These are phyloP conservation scores for Selenia dentaria DNA, from an alignment of 2,888 invertebrate species.

Conservation along the genomic window DNA sequence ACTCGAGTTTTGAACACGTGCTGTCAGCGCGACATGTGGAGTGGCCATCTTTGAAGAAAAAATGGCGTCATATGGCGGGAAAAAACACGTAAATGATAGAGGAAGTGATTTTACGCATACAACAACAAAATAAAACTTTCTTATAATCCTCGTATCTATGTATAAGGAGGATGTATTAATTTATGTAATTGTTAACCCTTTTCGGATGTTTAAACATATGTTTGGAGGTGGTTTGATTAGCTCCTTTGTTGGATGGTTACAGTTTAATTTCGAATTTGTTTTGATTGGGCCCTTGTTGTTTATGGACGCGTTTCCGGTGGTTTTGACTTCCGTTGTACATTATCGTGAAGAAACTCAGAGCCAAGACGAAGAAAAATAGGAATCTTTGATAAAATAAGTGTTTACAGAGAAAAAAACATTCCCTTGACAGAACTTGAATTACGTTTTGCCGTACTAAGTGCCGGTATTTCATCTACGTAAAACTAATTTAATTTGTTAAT, in stretches of 20 bases:
- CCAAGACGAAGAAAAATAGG: too few relatives aligned
- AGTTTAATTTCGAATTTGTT: conserved; percentile 79
- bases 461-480: too few relatives aligned
- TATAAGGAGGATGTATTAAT: conserved; percentile 77
- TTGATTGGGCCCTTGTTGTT: conserved; percentile 65
- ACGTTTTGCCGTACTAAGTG: too few relatives aligned
- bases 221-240: conserved; percentile 66
- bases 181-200: conserved; percentile 81
- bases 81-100: conserved; percentile 69
- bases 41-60: conserved; percentile 62
- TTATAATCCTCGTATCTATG: conserved; percentile 36
- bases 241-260: conserved; percentile 55
- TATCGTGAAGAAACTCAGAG: conserved; percentile 25
- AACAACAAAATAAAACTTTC: conserved; percentile 66
- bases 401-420: too few relatives aligned
- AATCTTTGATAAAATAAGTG: too few relatives aligned
- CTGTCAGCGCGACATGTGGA: conserved; percentile 63
- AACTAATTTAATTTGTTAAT: too few relatives aligned
- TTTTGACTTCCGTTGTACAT: conserved; percentile 49
- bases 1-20: conserved; percentile 58
- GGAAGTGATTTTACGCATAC: conserved; percentile 81
- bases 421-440: too few relatives aligned
- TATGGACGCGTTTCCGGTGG: conserved; percentile 62
- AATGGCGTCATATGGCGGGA: conserved; percentile 72
- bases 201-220: conserved; percentile 69